phyloP scores from a whole-genome alignment of 2,797 vertebrate genomes.

The Hybognathus amarus region DNA sequence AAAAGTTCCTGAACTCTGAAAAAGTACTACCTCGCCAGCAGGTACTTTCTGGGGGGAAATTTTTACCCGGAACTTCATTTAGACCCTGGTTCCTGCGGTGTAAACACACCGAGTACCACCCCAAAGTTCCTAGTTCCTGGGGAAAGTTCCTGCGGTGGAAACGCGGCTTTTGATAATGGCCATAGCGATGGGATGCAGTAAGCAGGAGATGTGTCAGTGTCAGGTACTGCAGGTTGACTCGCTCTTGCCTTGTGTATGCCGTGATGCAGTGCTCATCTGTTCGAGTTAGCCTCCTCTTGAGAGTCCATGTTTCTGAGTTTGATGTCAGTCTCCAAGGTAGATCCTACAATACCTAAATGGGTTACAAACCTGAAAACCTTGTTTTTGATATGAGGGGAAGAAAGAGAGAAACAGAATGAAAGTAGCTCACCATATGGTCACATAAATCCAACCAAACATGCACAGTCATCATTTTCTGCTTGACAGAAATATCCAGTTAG shows the following conservation, averaged over 20 bases:
- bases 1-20: too few species aligned
- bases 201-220: constrained; percentile 14
- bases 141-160: too few species aligned
- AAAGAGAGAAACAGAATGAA: constrained; percentile 39
- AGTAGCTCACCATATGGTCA: constrained; percentile 57
- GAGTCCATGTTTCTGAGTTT: constrained; percentile 36
- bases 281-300: constrained; percentile 31
- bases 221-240: constrained; percentile 30
- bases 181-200: constrained; percentile 1
- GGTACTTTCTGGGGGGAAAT: too few species aligned
- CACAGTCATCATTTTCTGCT: constrained; percentile 46
- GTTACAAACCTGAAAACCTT: constrained; percentile 49
- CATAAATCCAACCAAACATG: constrained; percentile 32
- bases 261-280: constrained; percentile 36
- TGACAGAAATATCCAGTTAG: constrained; percentile 2
- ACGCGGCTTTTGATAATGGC: constrained; percentile 27
- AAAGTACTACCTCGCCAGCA: too few species aligned
- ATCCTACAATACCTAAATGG: constrained; percentile 53
- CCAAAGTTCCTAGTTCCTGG: too few species aligned
- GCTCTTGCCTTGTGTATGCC: background rate
- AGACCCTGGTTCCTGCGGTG: too few species aligned
- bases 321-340: constrained; percentile 33
- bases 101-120: too few species aligned
- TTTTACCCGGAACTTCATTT: too few species aligned
- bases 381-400: constrained; percentile 39